phyloP scores from a whole-genome alignment of 2,888 invertebrate genomes.

The Latheticus oryzae region DNA sequence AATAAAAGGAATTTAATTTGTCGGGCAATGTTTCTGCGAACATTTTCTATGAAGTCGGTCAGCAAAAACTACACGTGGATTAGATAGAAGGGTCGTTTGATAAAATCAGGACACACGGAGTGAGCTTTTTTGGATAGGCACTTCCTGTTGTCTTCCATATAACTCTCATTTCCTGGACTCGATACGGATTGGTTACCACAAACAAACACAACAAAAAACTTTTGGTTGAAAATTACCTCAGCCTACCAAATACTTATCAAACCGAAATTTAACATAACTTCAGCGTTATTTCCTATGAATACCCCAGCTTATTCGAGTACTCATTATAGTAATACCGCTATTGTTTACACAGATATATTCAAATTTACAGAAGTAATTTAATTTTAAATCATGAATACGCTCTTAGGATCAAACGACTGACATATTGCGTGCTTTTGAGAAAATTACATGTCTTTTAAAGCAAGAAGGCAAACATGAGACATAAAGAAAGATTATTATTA shows the following conservation, averaged over 20 bases:
- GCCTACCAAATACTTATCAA: conserved; percentile 10
- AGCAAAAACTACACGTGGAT: conserved; percentile 40
- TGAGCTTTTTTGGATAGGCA: conserved; percentile 32
- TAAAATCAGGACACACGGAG: conserved; percentile 37
- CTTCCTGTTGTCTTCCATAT: conserved; percentile 35
- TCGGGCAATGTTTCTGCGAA: conserved; percentile 33
- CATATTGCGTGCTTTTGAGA: conserved; percentile 27
- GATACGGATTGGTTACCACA: conserved; percentile 26
- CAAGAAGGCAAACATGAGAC: conserved; percentile 27
- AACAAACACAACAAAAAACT: conserved; percentile 22
- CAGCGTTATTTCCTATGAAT: conserved; percentile 25
- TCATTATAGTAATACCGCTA: conserved; percentile 10
- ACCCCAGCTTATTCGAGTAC: conserved; percentile 19
- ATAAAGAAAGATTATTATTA: conserved; percentile 29
- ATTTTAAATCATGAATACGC: conserved; percentile 31
- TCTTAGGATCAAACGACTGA: conserved; percentile 33
- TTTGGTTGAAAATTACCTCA: conserved; percentile 14
- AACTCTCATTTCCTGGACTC: conserved; percentile 32
- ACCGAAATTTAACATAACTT: conserved; percentile 25
- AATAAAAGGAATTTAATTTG: conserved; percentile 43
- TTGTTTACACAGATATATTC: conserved; percentile 35
- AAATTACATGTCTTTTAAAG: conserved; percentile 33
- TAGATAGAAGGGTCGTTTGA: conserved; percentile 36
- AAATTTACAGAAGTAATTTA: conserved; percentile 37
- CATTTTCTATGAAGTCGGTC: conserved; percentile 30